Percentiles rank a stretch among this genome's conserved stretches.
These are phyloP conservation scores for Augiades crinisus DNA, from an alignment of 2,888 invertebrate species.

Conservation along the genomic window DNA sequence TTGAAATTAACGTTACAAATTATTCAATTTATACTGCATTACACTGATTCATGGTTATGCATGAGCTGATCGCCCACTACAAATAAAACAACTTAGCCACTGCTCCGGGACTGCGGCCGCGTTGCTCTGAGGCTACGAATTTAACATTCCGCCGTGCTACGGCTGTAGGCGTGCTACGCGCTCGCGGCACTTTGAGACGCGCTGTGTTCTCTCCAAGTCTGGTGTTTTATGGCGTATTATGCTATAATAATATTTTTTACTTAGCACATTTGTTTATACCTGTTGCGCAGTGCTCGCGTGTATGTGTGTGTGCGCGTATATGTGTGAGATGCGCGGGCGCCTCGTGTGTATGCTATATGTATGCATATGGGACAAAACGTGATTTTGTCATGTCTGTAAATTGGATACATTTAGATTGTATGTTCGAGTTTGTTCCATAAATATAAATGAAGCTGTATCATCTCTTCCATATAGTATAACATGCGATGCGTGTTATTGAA, in stretches of 20 bases:
- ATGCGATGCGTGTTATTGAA: neutral
- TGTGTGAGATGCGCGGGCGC: slow-evolving; percentile 52
- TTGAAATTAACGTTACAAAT: no score
- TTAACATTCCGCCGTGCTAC: slow-evolving; percentile 34
- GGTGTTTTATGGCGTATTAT: slow-evolving; percentile 78
- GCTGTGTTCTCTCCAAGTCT: slow-evolving; percentile 42
- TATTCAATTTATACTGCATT: no score
- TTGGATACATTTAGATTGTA: slow-evolving; percentile 35
- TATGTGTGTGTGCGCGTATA: slow-evolving; percentile 31
- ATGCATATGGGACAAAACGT: slow-evolving; percentile 14
- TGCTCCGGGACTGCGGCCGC: no score
- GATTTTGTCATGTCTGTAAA: slow-evolving; percentile 13
- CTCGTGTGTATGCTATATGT: neutral
- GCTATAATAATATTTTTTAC: slow-evolving; percentile 79
- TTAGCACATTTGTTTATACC: slow-evolving; percentile 74
- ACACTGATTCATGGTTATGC: no score
- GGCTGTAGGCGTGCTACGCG: slow-evolving; percentile 40
- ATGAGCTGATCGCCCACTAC: no score
- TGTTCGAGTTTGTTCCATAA: neutral
- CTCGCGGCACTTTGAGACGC: slow-evolving; percentile 57
- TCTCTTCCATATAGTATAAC: neutral
- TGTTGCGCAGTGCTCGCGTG: slow-evolving; percentile 34
- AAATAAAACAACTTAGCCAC: no score
- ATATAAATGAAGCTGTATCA: slow-evolving; percentile 7
- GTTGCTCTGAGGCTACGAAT: no score